Percentiles rank a stretch among this genome's conserved stretches.
Evolutionary conservation across 1,140 invertebrate species (phyloP).

Genomic region (Euwallacea similis): DNA sequence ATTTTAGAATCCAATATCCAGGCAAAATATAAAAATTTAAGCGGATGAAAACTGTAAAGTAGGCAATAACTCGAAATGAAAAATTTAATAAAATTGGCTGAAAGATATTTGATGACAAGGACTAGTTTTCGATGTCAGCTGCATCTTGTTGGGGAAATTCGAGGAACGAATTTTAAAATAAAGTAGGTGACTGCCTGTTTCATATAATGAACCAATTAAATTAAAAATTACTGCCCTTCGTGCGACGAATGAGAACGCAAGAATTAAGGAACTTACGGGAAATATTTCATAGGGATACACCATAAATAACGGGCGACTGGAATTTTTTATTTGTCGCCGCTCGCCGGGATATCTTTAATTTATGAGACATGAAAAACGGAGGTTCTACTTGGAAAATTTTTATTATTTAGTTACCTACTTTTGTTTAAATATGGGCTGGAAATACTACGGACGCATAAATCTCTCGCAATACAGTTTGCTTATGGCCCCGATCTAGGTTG

Average conservation of each 20-base stretch:
- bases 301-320: slow-evolving; percentile 35
- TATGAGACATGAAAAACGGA: slow-evolving; percentile 33
- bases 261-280: slow-evolving; percentile 29
- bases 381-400: slow-evolving; percentile 29
- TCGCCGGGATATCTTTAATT: slow-evolving; percentile 35
- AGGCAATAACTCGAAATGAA: slow-evolving; percentile 27
- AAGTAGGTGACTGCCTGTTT: not conserved
- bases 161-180: not conserved
- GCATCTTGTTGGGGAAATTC: too few relatives aligned
- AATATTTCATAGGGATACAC: slow-evolving; percentile 36
- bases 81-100: slow-evolving; percentile 33
- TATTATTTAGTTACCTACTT: slow-evolving; percentile 30
- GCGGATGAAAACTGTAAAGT: slow-evolving; percentile 35
- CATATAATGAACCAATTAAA: slow-evolving; percentile 28
- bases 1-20: slow-evolving; percentile 33
- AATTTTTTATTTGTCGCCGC: slow-evolving; percentile 36
- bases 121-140: too few relatives aligned
- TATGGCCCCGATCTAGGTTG: not conserved
- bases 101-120: slow-evolving; percentile 1
- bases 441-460: slow-evolving; percentile 11
- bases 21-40: slow-evolving; percentile 37
- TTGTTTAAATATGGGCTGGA: slow-evolving; percentile 18
- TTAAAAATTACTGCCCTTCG: slow-evolving; percentile 32
- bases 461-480: slow-evolving; percentile 6
- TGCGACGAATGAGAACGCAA: slow-evolving; percentile 31